These are phyloP conservation scores for Lasioglossum marginatum DNA, from an alignment of 2,888 invertebrate genomes.

Conservation along the genomic window DNA sequence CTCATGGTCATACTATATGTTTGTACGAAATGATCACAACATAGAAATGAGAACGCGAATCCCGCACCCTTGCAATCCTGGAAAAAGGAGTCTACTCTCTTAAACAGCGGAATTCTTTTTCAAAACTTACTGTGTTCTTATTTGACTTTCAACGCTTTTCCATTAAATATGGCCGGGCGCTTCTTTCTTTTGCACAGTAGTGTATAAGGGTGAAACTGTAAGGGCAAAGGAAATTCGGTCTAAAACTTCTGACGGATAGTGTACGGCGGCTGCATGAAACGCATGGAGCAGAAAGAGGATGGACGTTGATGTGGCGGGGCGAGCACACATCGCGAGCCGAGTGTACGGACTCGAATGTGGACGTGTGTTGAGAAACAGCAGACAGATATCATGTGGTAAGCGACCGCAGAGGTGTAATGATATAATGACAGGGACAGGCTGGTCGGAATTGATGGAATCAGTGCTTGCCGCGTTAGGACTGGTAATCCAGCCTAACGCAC, in stretches of 20 bases:
- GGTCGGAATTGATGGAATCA: constrained; percentile 82
- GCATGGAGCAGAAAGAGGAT: constrained; percentile 16
- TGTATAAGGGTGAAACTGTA: background rate
- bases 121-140: no score
- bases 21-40: no score
- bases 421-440: constrained; percentile 81
- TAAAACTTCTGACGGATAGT: background rate
- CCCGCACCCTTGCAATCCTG: no score
- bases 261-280: constrained; percentile 15
- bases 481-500: constrained; percentile 75
- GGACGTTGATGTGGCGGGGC: background rate
- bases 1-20: no score
- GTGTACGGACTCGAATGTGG: background rate
- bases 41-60: no score
- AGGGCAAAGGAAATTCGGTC: background rate
- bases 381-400: constrained; percentile 66
- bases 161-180: no score
- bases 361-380: constrained; percentile 38
- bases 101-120: no score
- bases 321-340: background rate
- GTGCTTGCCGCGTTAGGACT: constrained; percentile 76
- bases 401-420: constrained; percentile 78
- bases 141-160: no score
- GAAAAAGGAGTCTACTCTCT: no score
- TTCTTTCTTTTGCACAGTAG: no score